These are phyloP conservation scores for Ctenochaetus hawaiiensis DNA, from an alignment of 2,797 vertebrate genomes.

Conservation along the genomic window DNA sequence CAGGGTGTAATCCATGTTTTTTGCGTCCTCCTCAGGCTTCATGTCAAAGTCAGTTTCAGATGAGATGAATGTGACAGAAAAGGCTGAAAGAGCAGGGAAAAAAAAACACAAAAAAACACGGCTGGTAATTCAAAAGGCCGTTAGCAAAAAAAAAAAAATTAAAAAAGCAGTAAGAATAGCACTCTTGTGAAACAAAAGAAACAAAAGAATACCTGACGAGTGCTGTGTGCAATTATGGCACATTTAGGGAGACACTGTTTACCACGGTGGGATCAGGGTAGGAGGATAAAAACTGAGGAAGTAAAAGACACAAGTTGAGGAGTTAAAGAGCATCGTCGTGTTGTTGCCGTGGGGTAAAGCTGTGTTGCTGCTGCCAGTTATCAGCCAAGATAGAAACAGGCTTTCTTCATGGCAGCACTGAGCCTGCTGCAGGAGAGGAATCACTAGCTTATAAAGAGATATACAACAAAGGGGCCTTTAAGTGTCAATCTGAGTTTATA, in stretches of 20 bases:
- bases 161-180: conserved; percentile 53
- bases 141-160: conserved; percentile 35
- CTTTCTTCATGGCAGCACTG: conserved; percentile 70
- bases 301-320: conserved; percentile 48
- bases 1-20: conserved; percentile 63
- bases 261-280: conserved; percentile 47
- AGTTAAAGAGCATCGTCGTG: conserved; percentile 61
- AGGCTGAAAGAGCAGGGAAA: conserved; percentile 48
- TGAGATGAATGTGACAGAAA: conserved; percentile 71
- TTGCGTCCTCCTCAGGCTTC: conserved; percentile 67
- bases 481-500: conserved; percentile 62
- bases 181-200: conserved; percentile 34
- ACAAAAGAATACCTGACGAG: conserved; percentile 61
- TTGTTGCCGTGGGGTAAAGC: conserved; percentile 63
- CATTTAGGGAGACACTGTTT: conserved; percentile 66
- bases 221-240: conserved; percentile 69
- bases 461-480: conserved; percentile 47
- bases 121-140: conserved; percentile 65
- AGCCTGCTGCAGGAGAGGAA: conserved; percentile 55
- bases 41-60: conserved; percentile 75
- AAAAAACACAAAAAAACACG: conserved; percentile 20
- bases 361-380: conserved; percentile 64
- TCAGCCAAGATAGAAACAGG: conserved; percentile 61
- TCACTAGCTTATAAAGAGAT: conserved; percentile 44
- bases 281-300: conserved; percentile 51